A percentile compares a stretch with the other conserved stretches of the same genome.
Evolutionary conservation across 2,797 vertebrate species (phyloP).

Genomic region (Sphenopsis melanotis): DNA sequence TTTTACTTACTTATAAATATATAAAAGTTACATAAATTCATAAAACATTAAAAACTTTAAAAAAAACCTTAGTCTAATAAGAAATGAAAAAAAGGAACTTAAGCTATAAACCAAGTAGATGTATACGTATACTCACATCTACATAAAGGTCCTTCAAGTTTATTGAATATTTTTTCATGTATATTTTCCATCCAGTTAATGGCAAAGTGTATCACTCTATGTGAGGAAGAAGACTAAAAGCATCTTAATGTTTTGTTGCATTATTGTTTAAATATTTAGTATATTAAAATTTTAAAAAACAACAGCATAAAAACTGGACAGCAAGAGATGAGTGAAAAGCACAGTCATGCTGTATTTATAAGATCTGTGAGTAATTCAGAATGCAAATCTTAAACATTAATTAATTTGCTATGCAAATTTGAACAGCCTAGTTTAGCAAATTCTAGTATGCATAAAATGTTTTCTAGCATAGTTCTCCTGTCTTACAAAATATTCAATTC

Average conservation of each 20-base stretch:
- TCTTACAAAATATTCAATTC: neutral
- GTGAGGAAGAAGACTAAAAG: neutral
- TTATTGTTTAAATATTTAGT: neutral
- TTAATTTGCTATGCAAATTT: slow-evolving; percentile 1
- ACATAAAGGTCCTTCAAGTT: neutral
- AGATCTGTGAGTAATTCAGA: neutral
- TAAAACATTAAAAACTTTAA: neutral
- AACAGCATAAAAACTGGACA: neutral
- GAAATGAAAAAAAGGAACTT: neutral
- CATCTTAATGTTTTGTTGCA: neutral
- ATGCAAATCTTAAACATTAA: slow-evolving; percentile 9
- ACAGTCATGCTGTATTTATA: neutral
- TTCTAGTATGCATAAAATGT: neutral
- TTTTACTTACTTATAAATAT: neutral
- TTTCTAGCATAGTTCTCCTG: neutral
- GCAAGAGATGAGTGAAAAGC: neutral
- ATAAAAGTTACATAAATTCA: neutral
- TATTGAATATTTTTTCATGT: neutral
- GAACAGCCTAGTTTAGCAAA: neutral
- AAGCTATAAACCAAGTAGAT: neutral
- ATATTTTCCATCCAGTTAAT: neutral
- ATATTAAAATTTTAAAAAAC: neutral
- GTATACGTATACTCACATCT: neutral
- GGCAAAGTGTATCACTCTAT: neutral
- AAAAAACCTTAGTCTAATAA: neutral